phyloP scores from a whole-genome alignment of 2,888 invertebrate genomes.

The Spicauda simplicius region DNA sequence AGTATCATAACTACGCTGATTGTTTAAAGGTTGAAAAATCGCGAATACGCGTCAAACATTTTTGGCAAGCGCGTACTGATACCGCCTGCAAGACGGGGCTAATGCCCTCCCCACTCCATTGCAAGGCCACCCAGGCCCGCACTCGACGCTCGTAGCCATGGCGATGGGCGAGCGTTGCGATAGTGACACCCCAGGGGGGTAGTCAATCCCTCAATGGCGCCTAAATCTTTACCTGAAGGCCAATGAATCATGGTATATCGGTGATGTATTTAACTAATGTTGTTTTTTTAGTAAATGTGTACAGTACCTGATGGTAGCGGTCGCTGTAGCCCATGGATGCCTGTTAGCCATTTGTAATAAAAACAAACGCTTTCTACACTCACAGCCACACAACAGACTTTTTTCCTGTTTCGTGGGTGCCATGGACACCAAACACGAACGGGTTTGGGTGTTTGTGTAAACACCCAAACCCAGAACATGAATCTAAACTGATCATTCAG shows the following conservation, averaged over 20 bases:
- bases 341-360: too few species aligned
- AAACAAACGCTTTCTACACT: too few species aligned
- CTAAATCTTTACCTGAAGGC: slow-evolving; percentile 71
- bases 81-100: slow-evolving; percentile 75
- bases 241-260: slow-evolving; percentile 26
- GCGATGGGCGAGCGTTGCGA: slow-evolving; percentile 78
- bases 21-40: slow-evolving; percentile 20
- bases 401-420: too few species aligned
- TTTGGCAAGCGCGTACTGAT: slow-evolving; percentile 76
- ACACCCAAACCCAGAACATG: too few species aligned
- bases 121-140: slow-evolving; percentile 85
- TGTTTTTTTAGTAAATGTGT: too few species aligned
- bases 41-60: slow-evolving; percentile 67
- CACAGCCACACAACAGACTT: too few species aligned
- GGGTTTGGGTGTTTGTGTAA: too few species aligned
- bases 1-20: not conserved
- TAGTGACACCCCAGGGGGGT: slow-evolving; percentile 66
- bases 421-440: too few species aligned
- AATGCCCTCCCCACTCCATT: slow-evolving; percentile 85
- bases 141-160: slow-evolving; percentile 74
- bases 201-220: slow-evolving; percentile 75
- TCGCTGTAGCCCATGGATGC: too few species aligned
- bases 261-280: slow-evolving; percentile 3
- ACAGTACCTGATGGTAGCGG: too few species aligned
- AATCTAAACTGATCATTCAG: too few species aligned